Percentiles rank a stretch among this genome's conserved stretches.
Conservation (phyloP, 2,797 vertebrate genomes). For the Telmatherina bonti region DNA sequence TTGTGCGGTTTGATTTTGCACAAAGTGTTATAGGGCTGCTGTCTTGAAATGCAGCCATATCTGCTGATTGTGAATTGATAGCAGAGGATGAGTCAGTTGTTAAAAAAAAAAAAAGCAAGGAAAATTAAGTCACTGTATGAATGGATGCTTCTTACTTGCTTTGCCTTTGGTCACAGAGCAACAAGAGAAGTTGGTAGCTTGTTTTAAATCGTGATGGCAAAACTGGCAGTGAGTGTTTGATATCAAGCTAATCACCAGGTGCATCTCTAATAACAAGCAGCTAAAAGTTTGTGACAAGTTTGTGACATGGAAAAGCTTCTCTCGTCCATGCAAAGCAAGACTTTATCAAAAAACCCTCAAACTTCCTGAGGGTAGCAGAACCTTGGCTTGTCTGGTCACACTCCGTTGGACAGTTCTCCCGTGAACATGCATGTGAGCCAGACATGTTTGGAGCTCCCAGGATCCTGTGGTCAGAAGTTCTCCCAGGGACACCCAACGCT, state of each 20-base stretch:
- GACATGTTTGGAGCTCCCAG: conserved; percentile 18
- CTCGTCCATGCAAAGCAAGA: conserved; percentile 11
- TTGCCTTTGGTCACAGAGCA: background rate
- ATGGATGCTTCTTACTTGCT: background rate
- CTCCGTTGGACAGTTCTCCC: conserved; percentile 27
- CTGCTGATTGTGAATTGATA: conserved; percentile 5
- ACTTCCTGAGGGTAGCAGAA: conserved; percentile 16
- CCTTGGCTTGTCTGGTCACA: conserved; percentile 3
- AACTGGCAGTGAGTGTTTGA: background rate
- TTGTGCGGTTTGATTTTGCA: conserved; percentile 15
- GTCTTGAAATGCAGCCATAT: background rate
- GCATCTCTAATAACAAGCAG: background rate
- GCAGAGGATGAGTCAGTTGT: background rate
- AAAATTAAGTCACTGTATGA: background rate
- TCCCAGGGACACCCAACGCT: conserved; percentile 4
- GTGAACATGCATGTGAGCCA: conserved; percentile 20
- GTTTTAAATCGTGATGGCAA: background rate
- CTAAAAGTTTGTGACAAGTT: background rate
- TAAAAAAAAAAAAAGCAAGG: conserved; percentile 1
- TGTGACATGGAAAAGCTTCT: conserved; percentile 17
- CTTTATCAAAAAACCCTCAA: background rate
- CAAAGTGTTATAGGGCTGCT: background rate
- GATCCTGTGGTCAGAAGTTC: background rate
- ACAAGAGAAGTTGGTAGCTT: background rate
- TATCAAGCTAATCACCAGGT: background rate